phyloP scores from a whole-genome alignment of 2,888 invertebrate species.

The Phaedon cochleariae region DNA sequence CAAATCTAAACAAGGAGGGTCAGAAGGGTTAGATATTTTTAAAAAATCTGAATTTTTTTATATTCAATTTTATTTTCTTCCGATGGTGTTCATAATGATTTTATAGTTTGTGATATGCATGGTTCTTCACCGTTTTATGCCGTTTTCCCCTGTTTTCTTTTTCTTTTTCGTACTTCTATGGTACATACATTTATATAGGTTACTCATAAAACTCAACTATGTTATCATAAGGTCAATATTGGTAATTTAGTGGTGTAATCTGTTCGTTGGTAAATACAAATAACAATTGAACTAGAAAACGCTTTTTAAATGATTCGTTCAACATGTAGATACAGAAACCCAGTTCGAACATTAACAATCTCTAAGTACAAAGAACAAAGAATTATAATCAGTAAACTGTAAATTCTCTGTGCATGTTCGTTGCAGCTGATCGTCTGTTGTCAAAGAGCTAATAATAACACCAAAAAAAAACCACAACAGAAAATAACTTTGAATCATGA shows the following conservation, averaged over 20 bases:
- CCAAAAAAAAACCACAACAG: neutral
- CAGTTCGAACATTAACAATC: neutral
- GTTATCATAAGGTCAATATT: neutral
- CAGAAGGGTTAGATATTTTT: too few species aligned
- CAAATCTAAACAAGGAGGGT: too few species aligned
- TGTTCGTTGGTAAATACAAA: neutral
- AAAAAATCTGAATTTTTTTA: too few species aligned
- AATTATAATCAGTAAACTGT: neutral
- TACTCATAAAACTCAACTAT: too few species aligned
- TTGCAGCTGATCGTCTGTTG: slow-evolving; percentile 2
- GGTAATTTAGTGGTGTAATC: neutral
- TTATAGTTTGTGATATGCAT: too few species aligned
- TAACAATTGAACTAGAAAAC: neutral
- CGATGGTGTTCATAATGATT: too few species aligned
- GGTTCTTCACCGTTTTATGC: too few species aligned
- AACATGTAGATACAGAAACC: neutral
- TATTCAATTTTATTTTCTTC: too few species aligned
- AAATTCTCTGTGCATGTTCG: neutral
- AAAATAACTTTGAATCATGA: slow-evolving; percentile 22
- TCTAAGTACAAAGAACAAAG: neutral
- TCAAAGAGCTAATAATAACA: neutral
- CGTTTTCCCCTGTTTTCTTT: too few species aligned
- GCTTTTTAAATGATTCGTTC: neutral
- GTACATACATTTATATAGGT: too few species aligned
- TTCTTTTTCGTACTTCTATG: too few species aligned